These are phyloP conservation scores for Helleia helle DNA, from an alignment of 2,888 invertebrate genomes.

Conservation along the genomic window DNA sequence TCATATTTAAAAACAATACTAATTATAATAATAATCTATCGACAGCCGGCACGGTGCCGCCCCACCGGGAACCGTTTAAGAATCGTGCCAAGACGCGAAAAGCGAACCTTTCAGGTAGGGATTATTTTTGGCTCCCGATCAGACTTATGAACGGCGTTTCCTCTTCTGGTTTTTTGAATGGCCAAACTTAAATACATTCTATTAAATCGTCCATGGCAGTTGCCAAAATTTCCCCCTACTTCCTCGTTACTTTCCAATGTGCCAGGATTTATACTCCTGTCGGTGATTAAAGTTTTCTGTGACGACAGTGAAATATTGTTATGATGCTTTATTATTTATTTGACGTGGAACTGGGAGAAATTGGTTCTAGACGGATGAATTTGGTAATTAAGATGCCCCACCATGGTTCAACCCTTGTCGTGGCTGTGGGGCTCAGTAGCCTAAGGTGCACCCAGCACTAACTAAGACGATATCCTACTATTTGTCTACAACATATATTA, in stretches of 20 bases:
- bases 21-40: too few relatives aligned
- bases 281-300: constrained; percentile 8
- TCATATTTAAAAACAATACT: too few relatives aligned
- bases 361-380: too few relatives aligned
- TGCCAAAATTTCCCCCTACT: constrained; percentile 22
- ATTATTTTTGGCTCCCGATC: constrained; percentile 32
- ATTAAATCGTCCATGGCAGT: constrained; percentile 23
- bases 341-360: too few relatives aligned
- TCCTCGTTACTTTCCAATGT: constrained; percentile 1
- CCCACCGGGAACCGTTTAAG: constrained; percentile 24
- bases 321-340: not conserved
- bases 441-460: too few relatives aligned
- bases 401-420: too few relatives aligned
- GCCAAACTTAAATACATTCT: constrained; percentile 27
- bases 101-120: constrained; percentile 30
- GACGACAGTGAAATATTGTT: constrained; percentile 8
- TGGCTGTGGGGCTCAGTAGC: too few relatives aligned
- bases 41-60: too few relatives aligned
- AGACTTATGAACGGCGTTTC: constrained; percentile 31
- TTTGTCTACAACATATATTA: too few relatives aligned
- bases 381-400: too few relatives aligned
- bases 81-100: constrained; percentile 29
- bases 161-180: constrained; percentile 28
- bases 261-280: constrained; percentile 7
- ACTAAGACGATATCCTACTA: too few relatives aligned